phyloP scores from a whole-genome alignment of 2,113 vertebrate species.

The Cricetomys ansorgei region DNA sequence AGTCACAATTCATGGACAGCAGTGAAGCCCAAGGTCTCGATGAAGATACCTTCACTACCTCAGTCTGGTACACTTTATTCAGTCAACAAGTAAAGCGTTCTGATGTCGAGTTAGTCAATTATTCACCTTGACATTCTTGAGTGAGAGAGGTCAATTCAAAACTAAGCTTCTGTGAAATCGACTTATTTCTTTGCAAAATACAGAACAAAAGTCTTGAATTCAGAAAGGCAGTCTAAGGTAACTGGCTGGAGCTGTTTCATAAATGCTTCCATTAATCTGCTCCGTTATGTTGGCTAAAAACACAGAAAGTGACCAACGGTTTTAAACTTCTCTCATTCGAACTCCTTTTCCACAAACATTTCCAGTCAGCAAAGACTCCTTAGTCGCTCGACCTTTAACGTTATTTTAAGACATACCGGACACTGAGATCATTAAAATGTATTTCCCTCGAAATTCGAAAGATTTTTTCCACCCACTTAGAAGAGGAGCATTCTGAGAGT shows the following conservation, averaged over 20 bases:
- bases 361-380: not conserved
- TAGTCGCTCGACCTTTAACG: conserved; percentile 1
- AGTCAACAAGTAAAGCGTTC: not conserved
- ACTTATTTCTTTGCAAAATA: conserved; percentile 37
- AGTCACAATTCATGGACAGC: conserved; percentile 28
- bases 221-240: conserved; percentile 33
- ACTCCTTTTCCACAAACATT: no score
- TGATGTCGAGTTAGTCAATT: not conserved
- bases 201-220: conserved; percentile 50
- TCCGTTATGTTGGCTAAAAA: conserved; percentile 51
- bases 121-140: conserved; percentile 32
- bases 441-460: conserved; percentile 28
- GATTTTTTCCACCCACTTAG: not conserved
- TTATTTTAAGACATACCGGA: conserved; percentile 5
- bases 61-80: not conserved
- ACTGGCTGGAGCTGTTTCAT: not conserved
- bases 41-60: not conserved
- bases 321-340: conserved; percentile 20
- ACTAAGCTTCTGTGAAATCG: not conserved
- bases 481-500: conserved; percentile 23
- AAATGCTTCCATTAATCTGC: not conserved
- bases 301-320: conserved; percentile 6
- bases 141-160: conserved; percentile 40
- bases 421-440: conserved; percentile 44
- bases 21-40: not conserved